Conservation (phyloP, 2,797 vertebrate genomes). For the Megaceryle alcyon region DNA sequence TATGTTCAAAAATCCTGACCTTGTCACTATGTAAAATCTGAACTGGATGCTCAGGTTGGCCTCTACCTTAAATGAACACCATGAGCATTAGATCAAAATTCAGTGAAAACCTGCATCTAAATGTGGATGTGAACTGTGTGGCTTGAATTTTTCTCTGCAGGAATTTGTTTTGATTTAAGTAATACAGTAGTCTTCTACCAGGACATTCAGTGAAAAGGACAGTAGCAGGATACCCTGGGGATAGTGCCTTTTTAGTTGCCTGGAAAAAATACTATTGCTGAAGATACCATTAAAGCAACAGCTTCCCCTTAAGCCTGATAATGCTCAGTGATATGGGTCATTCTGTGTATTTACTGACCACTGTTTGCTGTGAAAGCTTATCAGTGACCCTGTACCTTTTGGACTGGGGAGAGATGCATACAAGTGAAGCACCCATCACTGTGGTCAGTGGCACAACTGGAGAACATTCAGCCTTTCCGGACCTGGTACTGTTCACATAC, state of each 20-base stretch:
- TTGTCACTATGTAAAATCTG: neutral
- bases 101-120: neutral
- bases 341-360: neutral
- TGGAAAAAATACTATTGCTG: neutral
- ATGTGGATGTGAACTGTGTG: neutral
- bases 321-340: neutral
- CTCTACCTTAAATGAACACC: neutral
- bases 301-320: neutral
- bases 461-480: neutral
- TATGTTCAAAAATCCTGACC: neutral
- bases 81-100: neutral
- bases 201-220: neutral
- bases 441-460: fast-evolving
- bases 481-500: neutral
- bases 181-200: neutral
- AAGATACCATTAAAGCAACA: neutral
- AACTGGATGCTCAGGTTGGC: neutral
- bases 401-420: neutral
- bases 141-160: neutral
- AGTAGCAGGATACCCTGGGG: neutral
- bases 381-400: neutral
- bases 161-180: neutral
- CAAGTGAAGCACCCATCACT: neutral
- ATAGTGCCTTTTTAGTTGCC: neutral
- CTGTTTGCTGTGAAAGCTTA: neutral